Evolutionary conservation across 2,113 vertebrate genomes (phyloP), one percentile per base, ranked within the genome.

Genomic region (Ciconia maguari): DNA sequence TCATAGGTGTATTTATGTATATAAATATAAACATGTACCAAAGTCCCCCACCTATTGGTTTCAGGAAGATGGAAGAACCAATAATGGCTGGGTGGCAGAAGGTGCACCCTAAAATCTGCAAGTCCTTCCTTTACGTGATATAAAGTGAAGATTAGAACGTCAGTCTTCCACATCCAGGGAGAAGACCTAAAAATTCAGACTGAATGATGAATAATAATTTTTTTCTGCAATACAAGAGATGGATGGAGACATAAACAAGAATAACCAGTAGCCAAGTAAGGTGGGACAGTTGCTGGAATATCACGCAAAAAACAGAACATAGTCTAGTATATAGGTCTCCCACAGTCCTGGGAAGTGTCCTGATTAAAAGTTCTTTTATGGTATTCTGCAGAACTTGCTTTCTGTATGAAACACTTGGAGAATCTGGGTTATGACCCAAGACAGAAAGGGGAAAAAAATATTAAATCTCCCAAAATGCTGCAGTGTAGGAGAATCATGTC

Each of bases 351-450:
- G 41, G 20, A 79, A 65, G 32, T 52, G 30, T 55, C 48, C 17
- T 90, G 30, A 79, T 79, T 76, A 72, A 88, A 93, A 79, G 6
- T 2, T 60, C 26, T 72, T 85, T 64, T 57, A 44, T 42, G 8
- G 26, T 58, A 29, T 72, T 65, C 24, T 68, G 70, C 18, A 69
- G 75, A 90, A 57, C 38, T 83, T 85, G 4, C 16, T 92, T 95
- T 90, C 60, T 62, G 41, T 92, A 83, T 93, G 90, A 96, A 95
- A 93, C 92, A 92, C 75, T 72, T 90, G 36, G 24, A 93, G 29
- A 85, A 85, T 68, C 27, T 88, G 82, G 41, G 44, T 94, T 92
- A 87, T 83, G 88, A 94, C 66, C 75, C 57, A 85, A 36, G 66
- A 44, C 4, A 80, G 57, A 95, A 49, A 44, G 16, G 36, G 20